Percentiles rank a stretch among this genome's conserved stretches.
Conservation (phyloP, 2,888 invertebrate species). For the Amiota mariae region DNA sequence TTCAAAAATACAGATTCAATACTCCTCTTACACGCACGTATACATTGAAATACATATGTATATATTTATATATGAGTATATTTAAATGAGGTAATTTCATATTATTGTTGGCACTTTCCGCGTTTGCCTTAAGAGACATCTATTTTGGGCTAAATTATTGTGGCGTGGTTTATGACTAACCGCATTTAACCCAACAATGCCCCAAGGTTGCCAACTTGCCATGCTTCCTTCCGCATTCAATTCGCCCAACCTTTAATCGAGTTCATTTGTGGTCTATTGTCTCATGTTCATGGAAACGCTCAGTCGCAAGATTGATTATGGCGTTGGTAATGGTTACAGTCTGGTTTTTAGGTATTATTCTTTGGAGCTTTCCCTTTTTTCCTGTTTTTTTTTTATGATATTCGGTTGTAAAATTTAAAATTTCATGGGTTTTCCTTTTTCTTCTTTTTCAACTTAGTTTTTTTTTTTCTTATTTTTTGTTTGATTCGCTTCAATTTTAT, state of each 20-base stretch:
- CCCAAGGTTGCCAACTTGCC: not conserved
- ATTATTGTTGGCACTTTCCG: conserved; percentile 16
- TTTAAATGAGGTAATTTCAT: conserved; percentile 26
- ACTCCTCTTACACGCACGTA: not conserved
- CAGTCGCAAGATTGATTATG: conserved; percentile 26
- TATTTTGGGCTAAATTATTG: conserved; percentile 10
- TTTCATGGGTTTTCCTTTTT: conserved; percentile 35
- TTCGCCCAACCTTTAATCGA: not conserved
- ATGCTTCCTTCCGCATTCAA: not conserved
- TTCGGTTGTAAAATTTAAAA: conserved; percentile 30
- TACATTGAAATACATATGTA: not conserved
- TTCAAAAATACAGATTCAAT: too few relatives aligned
- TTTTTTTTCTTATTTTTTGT: not conserved
- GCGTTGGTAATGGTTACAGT: conserved; percentile 24
- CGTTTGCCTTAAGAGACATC: conserved; percentile 8
- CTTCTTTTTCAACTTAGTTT: not conserved
- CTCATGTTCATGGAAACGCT: not conserved
- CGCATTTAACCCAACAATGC: conserved; percentile 22
- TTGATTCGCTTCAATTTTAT: not conserved
- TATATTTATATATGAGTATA: conserved; percentile 1
- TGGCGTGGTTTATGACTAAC: conserved; percentile 22
- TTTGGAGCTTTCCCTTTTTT: not conserved
- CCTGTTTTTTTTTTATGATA: not conserved
- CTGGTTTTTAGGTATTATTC: not conserved
- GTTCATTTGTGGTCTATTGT: conserved; percentile 3